Base-by-base conservation (phyloP, 2,113 vertebrate species). In the Etheostoma spectabile region DNA sequence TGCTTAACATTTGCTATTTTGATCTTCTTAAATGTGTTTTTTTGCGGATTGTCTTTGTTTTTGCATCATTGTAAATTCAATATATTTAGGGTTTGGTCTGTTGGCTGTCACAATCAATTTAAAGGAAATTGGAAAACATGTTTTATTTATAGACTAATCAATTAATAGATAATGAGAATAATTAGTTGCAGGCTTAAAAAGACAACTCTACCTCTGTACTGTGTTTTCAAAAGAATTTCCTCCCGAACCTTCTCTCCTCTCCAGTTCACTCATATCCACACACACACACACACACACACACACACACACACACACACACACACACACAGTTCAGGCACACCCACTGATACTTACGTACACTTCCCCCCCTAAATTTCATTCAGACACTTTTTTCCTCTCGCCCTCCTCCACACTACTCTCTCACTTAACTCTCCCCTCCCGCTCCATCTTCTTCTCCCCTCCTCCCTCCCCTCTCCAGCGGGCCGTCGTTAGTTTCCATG, bases 401-500 rank as follows among this genome's bases (percentile, higher is more conserved):
- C 86, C 75, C 83, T 78, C 87, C 74, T 82, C 71, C 86, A 61
- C 79, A 84, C 84, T 35, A 68, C 86, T 72, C 79, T 76, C 90
- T 86, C 91, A 83, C 87, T 92, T 87, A 77, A 91, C 77, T 89
- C 63, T 77, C 60, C 79, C 75, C 79, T 83, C 87, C 66, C 73
- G 71, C 78, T 68, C 65, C 71, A 76, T 81, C 79, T 38, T 61
- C 77, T 62, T 60, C 63, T 12, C n/a, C 42, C 52, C 48, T 70
- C 53, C 63, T 51, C 55, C 38, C 12, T 6, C 63, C 86, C 71
- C 82, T 88, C 53, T 72, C 69, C 73, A 72, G 90, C 65, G 77
- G 93, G 89, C 93, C 90, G 92, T 93, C 94, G 96, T 96, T 96
- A 96, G 97, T 99, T 97, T 95, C 97, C 96, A 96, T 97, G 96